Percentiles rank a stretch among this genome's conserved stretches.
phyloP scores from a whole-genome alignment of 2,888 invertebrate genomes.

The Agriotes lineatus region DNA sequence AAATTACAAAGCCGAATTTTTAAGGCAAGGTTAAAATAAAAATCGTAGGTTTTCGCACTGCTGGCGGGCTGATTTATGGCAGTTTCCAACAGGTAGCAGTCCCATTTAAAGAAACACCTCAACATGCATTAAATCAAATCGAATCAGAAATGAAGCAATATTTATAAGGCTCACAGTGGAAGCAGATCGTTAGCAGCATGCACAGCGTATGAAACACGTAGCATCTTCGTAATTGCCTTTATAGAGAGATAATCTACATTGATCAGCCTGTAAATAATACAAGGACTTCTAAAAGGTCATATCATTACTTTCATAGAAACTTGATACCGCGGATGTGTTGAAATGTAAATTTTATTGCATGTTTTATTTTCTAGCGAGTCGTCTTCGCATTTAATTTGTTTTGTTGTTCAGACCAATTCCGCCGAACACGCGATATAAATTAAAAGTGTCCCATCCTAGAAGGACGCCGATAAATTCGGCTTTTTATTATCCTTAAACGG shows the following conservation, averaged over 20 bases:
- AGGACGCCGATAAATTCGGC: constrained; percentile 5
- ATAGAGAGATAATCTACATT: constrained; percentile 58
- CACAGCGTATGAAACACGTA: constrained; percentile 22
- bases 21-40: too few relatives aligned
- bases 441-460: constrained; percentile 7
- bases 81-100: too few relatives aligned
- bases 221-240: constrained; percentile 35
- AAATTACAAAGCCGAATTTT: too few relatives aligned
- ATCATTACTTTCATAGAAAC: constrained; percentile 52
- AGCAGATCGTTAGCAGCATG: constrained; percentile 6
- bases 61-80: too few relatives aligned
- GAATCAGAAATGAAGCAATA: not conserved
- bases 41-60: too few relatives aligned
- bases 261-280: constrained; percentile 59
- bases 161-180: not conserved
- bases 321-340: constrained; percentile 47
- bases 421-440: constrained; percentile 3
- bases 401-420: constrained; percentile 31
- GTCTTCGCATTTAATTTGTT: constrained; percentile 33
- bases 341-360: constrained; percentile 39
- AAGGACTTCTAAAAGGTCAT: constrained; percentile 58
- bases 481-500: constrained; percentile 18
- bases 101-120: not conserved
- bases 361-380: constrained; percentile 28
- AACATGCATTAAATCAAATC: not conserved